Evolutionary conservation across 2,113 vertebrate species (phyloP), one percentile per base, ranked within the genome.

Genomic region (Notarius quadriscutis): DNA sequence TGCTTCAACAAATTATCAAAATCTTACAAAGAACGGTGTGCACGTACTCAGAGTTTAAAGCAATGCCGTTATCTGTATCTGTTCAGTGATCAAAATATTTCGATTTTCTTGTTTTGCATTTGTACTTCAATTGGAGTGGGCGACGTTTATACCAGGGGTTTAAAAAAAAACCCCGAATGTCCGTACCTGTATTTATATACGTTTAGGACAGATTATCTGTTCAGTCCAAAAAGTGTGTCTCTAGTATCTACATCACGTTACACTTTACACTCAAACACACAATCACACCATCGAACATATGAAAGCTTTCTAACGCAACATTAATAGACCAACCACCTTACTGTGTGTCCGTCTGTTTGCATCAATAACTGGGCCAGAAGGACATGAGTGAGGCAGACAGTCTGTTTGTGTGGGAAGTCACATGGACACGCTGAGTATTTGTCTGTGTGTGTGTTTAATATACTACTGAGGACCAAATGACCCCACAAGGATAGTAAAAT

Each of bases 291-390:
- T 5, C 2, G 5, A 55, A 34, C 15, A 27, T 17, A 81, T 20
- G 15, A 74, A 50, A 60, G 30, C 53, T 86, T 86, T 78, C 57
- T 41, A 71, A 71, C 55, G 62, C 55, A 60, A 41, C 17, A 81
- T 18, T 53, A 79, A n/a, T 60, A 63, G 78, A 74, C 71, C 53
- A 50, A 34, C 71, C 53, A 74, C 25, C 7, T 71, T 77, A 17
- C 69, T 51, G 34, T 83, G 17, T 5, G 41, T 87, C 65, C 79
- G 41, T 87, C 65, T 82, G 77, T 86, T 87, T 80, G 72, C 86
- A 58, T 41, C 77, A 30, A 74, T 58, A 30, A 25, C 55, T 62
- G 20, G 18, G 50, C 1, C n/a, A 51, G 71, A 80, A 83, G n/a
- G 25, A 71, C 14, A 4, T 12, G 27, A 78, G 22, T 53, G 79